Evolutionary conservation across 1,140 invertebrate genomes (phyloP).

Genomic region (Orussus abietinus): DNA sequence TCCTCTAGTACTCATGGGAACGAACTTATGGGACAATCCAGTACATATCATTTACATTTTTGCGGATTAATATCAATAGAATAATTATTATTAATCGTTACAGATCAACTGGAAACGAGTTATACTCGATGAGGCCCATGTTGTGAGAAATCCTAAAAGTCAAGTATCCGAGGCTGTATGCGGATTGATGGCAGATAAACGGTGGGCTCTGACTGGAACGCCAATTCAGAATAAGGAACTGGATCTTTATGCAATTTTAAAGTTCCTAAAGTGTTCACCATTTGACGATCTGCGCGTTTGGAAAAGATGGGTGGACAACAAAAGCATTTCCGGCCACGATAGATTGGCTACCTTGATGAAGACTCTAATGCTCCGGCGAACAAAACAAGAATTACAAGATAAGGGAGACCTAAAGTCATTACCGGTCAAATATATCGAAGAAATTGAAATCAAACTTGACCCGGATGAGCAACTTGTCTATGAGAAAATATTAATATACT

Average conservation of each 20-base stretch:
- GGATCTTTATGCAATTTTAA: slow-evolving; percentile 84
- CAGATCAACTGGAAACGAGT: slow-evolving; percentile 77
- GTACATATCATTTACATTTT: slow-evolving; percentile 14
- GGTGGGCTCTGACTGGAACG: slow-evolving; percentile 91
- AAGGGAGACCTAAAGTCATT: slow-evolving; percentile 59
- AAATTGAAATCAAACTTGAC: slow-evolving; percentile 60
- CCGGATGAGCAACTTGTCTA: slow-evolving; percentile 74
- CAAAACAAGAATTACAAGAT: slow-evolving; percentile 72
- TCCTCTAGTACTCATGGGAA: slow-evolving; percentile 19
- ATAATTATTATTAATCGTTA: no score
- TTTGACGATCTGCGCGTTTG: slow-evolving; percentile 76
- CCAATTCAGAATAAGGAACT: slow-evolving; percentile 92
- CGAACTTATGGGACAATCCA: slow-evolving; percentile 12
- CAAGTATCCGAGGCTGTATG: slow-evolving; percentile 69
- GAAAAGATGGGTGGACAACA: slow-evolving; percentile 71
- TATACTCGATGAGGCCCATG: slow-evolving; percentile 91
- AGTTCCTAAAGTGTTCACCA: slow-evolving; percentile 79
- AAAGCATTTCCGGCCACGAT: slow-evolving; percentile 65
- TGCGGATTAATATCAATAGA: no score
- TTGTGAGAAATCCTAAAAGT: slow-evolving; percentile 83
- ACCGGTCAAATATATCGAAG: slow-evolving; percentile 61
- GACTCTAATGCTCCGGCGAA: slow-evolving; percentile 76
- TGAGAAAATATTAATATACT: slow-evolving; percentile 70
- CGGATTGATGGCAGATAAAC: slow-evolving; percentile 57
- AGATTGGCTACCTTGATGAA: slow-evolving; percentile 76